Conservation (phyloP, 2,113 vertebrate species). For the Lamprologus ornatipinnis region DNA sequence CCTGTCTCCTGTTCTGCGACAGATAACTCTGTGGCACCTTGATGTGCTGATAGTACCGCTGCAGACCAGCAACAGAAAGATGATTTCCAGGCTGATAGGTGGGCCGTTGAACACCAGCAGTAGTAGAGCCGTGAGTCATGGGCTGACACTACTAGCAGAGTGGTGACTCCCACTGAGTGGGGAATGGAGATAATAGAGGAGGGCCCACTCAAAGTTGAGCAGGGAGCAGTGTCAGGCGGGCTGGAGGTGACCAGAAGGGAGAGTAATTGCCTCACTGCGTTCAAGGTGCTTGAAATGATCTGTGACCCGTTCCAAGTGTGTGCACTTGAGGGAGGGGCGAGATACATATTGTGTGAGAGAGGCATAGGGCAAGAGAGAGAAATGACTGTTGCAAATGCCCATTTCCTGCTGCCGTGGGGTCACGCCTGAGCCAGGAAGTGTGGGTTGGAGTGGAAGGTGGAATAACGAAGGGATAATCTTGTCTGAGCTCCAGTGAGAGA, state of each 20-base stretch:
- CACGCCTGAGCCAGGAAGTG: conserved; percentile 49
- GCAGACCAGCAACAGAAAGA: background rate
- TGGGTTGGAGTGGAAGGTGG: conserved; percentile 47
- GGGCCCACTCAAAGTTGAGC: conserved; percentile 22
- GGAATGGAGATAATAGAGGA: conserved; percentile 42
- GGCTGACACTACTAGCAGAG: conserved; percentile 1
- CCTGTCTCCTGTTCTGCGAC: conserved; percentile 9
- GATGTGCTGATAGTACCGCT: conserved; percentile 2
- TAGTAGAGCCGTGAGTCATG: conserved; percentile 13
- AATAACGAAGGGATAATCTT: conserved; percentile 64
- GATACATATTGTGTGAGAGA: background rate
- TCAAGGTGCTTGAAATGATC: conserved; percentile 62
- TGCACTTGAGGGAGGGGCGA: background rate
- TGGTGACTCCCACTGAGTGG: conserved; percentile 38
- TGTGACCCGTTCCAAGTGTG: conserved; percentile 54
- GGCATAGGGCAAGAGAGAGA: conserved; percentile 14
- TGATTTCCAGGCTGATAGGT: conserved; percentile 7
- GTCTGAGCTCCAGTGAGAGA: conserved; percentile 53
- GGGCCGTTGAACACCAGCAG: background rate
- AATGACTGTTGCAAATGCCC: conserved; percentile 49
- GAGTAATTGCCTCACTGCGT: conserved; percentile 56
- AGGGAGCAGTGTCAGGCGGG: conserved; percentile 6
- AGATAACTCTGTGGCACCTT: conserved; percentile 27
- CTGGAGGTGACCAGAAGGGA: conserved; percentile 50
- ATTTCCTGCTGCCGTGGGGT: conserved; percentile 50